Evolutionary conservation across 2,888 invertebrate genomes (phyloP).

Genomic region (Melinopterus prodromus): DNA sequence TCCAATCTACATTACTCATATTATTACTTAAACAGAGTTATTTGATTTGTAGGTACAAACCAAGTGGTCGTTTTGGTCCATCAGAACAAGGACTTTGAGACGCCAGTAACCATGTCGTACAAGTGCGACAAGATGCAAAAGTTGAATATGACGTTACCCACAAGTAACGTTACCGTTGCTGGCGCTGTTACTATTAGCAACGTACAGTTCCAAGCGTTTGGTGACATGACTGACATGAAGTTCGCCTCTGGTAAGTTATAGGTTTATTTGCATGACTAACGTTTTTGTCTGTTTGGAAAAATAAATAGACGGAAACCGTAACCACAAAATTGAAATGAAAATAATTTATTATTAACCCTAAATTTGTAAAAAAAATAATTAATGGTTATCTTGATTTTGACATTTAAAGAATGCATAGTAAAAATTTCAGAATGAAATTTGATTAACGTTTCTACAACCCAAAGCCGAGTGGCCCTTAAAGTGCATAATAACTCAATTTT

Average conservation of each 20-base stretch:
- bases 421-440: no score
- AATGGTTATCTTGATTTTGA: no score
- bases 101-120: slow-evolving; percentile 74
- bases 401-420: no score
- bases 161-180: slow-evolving; percentile 54
- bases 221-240: slow-evolving; percentile 59
- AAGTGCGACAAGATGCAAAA: slow-evolving; percentile 70
- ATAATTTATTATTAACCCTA: no score
- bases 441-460: no score
- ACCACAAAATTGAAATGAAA: no score
- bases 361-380: no score
- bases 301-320: no score
- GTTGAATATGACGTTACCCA: slow-evolving; percentile 64
- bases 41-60: slow-evolving; percentile 50
- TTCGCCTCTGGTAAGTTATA: slow-evolving; percentile 71
- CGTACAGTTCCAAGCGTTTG: slow-evolving; percentile 81
- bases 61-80: slow-evolving; percentile 62
- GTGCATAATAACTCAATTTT: no score
- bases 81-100: slow-evolving; percentile 64
- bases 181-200: slow-evolving; percentile 67
- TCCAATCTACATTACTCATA: slow-evolving; percentile 19
- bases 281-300: background rate
- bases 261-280: slow-evolving; percentile 24
- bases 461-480: no score
- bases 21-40: slow-evolving; percentile 18